phyloP scores from a whole-genome alignment of 2,113 vertebrate genomes.

The Peromyscus californicus region DNA sequence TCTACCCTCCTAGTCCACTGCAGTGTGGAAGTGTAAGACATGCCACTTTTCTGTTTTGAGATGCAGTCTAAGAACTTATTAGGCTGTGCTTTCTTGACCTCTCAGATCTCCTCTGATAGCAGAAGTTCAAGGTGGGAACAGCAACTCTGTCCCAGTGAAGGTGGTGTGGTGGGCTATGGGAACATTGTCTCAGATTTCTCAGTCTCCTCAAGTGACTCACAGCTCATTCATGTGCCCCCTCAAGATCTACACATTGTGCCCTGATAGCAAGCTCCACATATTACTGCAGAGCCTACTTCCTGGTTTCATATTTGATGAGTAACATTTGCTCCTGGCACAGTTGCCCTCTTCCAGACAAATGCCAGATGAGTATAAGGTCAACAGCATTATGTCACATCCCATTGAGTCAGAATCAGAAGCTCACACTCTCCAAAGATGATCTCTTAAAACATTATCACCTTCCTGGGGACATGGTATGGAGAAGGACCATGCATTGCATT shows the following conservation, averaged over 20 bases:
- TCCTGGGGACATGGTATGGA: background rate
- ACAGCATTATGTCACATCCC: conserved; percentile 26
- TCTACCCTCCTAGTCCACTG: background rate
- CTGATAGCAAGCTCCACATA: background rate
- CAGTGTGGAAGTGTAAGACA: background rate
- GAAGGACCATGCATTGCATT: background rate
- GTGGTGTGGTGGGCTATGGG: background rate
- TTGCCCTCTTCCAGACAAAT: background rate
- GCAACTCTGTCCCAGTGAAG: background rate
- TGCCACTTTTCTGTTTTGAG: background rate
- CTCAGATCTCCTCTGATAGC: background rate
- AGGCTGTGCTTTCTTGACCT: background rate
- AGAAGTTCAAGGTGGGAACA: background rate
- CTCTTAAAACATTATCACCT: background rate
- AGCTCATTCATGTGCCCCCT: background rate
- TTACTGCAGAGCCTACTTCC: background rate
- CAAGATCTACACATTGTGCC: background rate
- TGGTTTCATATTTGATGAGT: conserved; percentile 12
- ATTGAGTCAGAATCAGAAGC: conserved; percentile 53
- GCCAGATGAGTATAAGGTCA: conserved; percentile 3
- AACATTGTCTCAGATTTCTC: background rate
- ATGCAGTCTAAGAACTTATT: background rate
- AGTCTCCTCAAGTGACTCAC: background rate
- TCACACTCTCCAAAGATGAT: conserved; percentile 32
- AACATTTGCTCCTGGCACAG: background rate